Evolutionary conservation across 2,797 vertebrate species (phyloP).

Genomic region (Pygocentrus nattereri): DNA sequence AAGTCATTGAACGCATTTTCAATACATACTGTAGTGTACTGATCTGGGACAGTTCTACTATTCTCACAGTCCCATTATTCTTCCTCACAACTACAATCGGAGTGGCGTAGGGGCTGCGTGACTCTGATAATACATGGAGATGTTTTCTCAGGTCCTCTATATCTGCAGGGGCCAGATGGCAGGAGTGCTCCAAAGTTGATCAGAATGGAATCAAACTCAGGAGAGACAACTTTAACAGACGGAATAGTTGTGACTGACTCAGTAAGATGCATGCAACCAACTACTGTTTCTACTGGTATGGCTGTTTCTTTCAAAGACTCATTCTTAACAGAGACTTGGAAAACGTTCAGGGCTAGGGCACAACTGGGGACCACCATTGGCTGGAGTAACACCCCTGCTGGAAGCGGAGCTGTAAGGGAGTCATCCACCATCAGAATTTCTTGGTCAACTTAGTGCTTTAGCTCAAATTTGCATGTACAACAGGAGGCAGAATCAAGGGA

Average conservation of each 20-base stretch:
- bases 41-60: too few species aligned
- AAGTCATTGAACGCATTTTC: too few species aligned
- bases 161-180: background rate
- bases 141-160: background rate
- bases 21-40: too few species aligned
- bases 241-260: background rate
- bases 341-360: background rate
- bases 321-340: background rate
- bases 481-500: slow-evolving; percentile 34
- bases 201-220: background rate
- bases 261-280: background rate
- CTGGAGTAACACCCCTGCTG: too few species aligned
- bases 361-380: too few species aligned
- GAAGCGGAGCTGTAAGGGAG: slow-evolving; percentile 17
- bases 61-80: too few species aligned
- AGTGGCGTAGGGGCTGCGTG: too few species aligned
- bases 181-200: background rate
- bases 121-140: background rate
- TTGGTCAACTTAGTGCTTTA: slow-evolving; percentile 14
- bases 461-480: slow-evolving; percentile 13
- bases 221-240: background rate
- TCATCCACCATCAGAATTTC: slow-evolving; percentile 41
- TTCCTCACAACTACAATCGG: too few species aligned
- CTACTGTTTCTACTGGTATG: background rate
- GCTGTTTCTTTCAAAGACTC: background rate